phyloP scores from a whole-genome alignment of 2,113 vertebrate species.

The Gymnobelideus leadbeateri region DNA sequence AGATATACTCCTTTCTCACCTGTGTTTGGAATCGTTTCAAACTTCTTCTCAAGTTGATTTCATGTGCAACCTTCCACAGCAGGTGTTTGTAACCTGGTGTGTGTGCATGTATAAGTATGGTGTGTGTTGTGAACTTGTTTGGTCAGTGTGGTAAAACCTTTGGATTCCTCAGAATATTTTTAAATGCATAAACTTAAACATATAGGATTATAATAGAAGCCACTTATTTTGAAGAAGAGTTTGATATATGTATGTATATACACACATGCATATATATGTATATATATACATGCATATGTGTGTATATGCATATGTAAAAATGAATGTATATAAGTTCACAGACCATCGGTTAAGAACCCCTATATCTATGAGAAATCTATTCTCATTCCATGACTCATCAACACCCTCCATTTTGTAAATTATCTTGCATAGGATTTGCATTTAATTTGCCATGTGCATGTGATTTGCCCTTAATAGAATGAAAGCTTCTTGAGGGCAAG shows the following conservation, averaged over 20 bases:
- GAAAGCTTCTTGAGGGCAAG: neutral
- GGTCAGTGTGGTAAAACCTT: neutral
- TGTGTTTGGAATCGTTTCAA: neutral
- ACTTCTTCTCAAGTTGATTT: neutral
- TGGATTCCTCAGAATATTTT: neutral
- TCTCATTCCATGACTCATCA: neutral
- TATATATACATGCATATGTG: too few relatives aligned
- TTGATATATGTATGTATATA: too few relatives aligned
- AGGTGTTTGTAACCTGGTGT: neutral
- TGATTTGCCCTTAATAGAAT: neutral
- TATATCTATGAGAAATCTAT: neutral
- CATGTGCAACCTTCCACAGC: neutral
- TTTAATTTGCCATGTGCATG: neutral
- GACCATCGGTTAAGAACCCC: neutral
- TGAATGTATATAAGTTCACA: neutral
- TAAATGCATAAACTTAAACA: neutral
- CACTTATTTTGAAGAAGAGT: neutral
- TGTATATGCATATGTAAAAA: too few relatives aligned
- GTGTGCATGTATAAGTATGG: neutral
- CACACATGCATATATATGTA: too few relatives aligned
- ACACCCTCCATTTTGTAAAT: neutral
- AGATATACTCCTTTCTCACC: neutral
- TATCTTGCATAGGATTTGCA: neutral
- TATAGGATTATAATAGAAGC: neutral
- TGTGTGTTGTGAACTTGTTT: neutral